These are phyloP conservation scores for Gasterosteus aculeatus DNA, from an alignment of 2,113 vertebrate species.

Conservation along the genomic window DNA sequence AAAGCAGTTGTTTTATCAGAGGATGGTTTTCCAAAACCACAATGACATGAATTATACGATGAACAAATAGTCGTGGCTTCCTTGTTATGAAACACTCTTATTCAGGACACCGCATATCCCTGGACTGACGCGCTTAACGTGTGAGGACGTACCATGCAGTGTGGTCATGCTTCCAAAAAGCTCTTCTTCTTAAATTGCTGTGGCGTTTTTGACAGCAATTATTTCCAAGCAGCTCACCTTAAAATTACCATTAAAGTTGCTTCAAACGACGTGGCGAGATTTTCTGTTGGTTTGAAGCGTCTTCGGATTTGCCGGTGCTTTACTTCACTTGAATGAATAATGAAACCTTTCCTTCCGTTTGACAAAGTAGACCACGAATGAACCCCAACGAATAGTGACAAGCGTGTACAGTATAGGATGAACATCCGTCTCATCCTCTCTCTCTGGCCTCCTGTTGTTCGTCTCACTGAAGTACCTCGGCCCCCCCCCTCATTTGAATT, in stretches of 20 bases:
- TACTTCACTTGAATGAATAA: conserved; percentile 55
- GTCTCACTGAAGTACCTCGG: conserved; percentile 10
- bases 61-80: conserved; percentile 2
- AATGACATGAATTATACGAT: conserved; percentile 3
- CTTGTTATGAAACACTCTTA: neutral
- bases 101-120: neutral
- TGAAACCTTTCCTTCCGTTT: conserved; percentile 38
- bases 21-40: neutral
- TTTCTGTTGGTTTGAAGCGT: conserved; percentile 45
- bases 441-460: neutral
- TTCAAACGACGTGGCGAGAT: conserved; percentile 51
- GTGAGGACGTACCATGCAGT: neutral
- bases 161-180: conserved; percentile 31
- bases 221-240: conserved; percentile 66
- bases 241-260: conserved; percentile 68
- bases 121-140: neutral
- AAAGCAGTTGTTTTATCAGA: neutral
- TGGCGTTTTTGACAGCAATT: conserved; percentile 73
- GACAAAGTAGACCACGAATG: conserved; percentile 48
- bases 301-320: conserved; percentile 13
- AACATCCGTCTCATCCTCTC: conserved; percentile 45
- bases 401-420: conserved; percentile 25
- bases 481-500: neutral
- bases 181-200: conserved; percentile 54
- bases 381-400: conserved; percentile 45